A percentile compares a stretch with the other conserved stretches of the same genome.
phyloP scores from a whole-genome alignment of 2,888 invertebrate species.

The Drosophila differens region DNA sequence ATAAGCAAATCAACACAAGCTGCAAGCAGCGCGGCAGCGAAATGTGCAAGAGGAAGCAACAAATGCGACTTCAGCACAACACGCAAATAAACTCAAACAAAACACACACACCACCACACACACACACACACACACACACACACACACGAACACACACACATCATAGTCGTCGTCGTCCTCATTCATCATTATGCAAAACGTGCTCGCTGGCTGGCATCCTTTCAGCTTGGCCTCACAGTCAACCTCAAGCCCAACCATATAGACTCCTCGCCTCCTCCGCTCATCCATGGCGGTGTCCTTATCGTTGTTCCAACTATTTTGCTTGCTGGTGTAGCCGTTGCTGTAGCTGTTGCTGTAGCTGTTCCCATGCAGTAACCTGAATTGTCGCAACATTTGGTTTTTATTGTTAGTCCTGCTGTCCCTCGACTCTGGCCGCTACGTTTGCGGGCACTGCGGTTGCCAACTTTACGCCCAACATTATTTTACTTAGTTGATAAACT shows the following conservation, averaged over 20 bases:
- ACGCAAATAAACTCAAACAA: conserved; percentile 2
- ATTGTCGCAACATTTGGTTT: conserved; percentile 78
- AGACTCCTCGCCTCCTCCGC: neutral
- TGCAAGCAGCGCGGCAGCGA: conserved; percentile 2
- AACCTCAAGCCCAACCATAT: conserved; percentile 5
- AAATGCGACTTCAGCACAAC: conserved; percentile 32
- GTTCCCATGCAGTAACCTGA: conserved; percentile 59
- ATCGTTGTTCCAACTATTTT: conserved; percentile 1
- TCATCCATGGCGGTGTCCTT: neutral
- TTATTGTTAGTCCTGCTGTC: conserved; percentile 66
- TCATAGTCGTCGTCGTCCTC: conserved; percentile 62
- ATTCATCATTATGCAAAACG: conserved; percentile 81
- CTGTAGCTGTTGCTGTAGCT: conserved; percentile 5
- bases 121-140: neutral
- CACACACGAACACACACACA: conserved; percentile 35
- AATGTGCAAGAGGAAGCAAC: conserved; percentile 22
- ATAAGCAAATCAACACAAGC: conserved; percentile 72
- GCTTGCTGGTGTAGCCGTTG: neutral
- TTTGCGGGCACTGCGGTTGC: conserved; percentile 72
- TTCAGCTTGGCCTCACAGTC: conserved; percentile 47
- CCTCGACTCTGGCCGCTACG: conserved; percentile 19
- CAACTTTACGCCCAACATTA: conserved; percentile 80
- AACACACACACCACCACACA: neutral
- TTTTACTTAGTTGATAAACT: conserved; percentile 80
- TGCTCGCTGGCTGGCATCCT: conserved; percentile 69